Evolutionary conservation across 2,797 vertebrate genomes (phyloP).

Genomic region (Lateolabrax maculatus): DNA sequence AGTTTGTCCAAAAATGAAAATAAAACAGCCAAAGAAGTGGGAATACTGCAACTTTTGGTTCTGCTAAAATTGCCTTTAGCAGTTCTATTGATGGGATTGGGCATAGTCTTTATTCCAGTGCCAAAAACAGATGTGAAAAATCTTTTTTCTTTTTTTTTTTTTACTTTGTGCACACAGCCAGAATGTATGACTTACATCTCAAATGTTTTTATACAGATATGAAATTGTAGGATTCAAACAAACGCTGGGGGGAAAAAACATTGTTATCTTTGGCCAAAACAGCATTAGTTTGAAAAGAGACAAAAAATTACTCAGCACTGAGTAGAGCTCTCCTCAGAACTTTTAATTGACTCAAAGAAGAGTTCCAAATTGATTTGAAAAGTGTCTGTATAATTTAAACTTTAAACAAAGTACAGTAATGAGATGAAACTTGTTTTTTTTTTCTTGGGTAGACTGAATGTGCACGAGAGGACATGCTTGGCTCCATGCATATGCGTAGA

Average conservation of each 20-base stretch:
- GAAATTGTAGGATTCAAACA: conserved; percentile 46
- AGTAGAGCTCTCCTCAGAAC: conserved; percentile 37
- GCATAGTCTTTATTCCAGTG: conserved; percentile 54
- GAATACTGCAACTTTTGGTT: conserved; percentile 42
- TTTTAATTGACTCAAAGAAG: conserved; percentile 49
- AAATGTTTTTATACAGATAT: conserved; percentile 40
- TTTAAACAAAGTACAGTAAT: conserved; percentile 19
- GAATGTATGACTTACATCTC: conserved; percentile 51
- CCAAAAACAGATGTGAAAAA: conserved; percentile 40
- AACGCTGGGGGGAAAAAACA: conserved; percentile 43
- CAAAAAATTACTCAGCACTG: background rate
- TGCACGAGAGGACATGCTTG: background rate
- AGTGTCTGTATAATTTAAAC: conserved; percentile 9
- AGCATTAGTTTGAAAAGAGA: conserved; percentile 27
- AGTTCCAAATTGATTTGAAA: conserved; percentile 25
- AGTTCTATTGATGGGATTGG: conserved; percentile 52
- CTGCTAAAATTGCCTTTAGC: conserved; percentile 46
- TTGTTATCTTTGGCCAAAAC: conserved; percentile 41
- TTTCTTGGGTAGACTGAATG: too few species aligned
- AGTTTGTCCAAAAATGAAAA: conserved; percentile 38
- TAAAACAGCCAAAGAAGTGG: conserved; percentile 32
- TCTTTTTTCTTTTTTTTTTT: background rate
- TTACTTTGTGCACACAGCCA: conserved; percentile 24
- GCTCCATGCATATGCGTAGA: background rate
- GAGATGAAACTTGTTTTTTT: conserved; percentile 1